These are phyloP conservation scores for Samia ricini DNA, from an alignment of 1,140 invertebrate species.

Conservation along the genomic window DNA sequence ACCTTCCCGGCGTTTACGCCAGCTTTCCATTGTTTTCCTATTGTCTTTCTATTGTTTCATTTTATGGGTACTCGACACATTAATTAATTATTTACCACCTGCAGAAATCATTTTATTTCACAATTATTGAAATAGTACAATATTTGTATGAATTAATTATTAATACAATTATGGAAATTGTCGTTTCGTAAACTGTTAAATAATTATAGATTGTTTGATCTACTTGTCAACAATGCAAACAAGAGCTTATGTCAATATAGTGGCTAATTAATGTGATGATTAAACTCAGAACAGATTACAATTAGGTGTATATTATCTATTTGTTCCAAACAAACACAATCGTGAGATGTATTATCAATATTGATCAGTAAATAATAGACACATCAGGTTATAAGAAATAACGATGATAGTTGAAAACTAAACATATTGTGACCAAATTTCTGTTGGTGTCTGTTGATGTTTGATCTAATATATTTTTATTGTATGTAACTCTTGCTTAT, in stretches of 20 bases:
- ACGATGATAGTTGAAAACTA: no score
- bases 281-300: slow-evolving; percentile 64
- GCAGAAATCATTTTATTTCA: no score
- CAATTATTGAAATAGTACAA: not conserved
- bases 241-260: slow-evolving; percentile 59
- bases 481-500: no score
- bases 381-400: no score
- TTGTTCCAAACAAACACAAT: slow-evolving; percentile 30
- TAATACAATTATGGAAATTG: not conserved
- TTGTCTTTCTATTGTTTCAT: no score
- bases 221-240: slow-evolving; percentile 66
- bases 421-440: no score
- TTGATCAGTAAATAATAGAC: slow-evolving; percentile 2
- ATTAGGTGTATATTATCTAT: slow-evolving; percentile 58
- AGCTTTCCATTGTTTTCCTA: no score
- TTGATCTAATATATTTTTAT: no score
- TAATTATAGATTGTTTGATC: slow-evolving; percentile 63
- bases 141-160: not conserved
- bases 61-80: no score
- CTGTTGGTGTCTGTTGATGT: no score
- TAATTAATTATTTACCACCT: no score
- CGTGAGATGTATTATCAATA: slow-evolving; percentile 17
- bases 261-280: slow-evolving; percentile 72
- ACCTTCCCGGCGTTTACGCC: no score
- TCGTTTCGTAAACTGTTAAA: slow-evolving; percentile 29